These are phyloP conservation scores for Acanthornis magna DNA, from an alignment of 2,797 vertebrate genomes.

Conservation along the genomic window DNA sequence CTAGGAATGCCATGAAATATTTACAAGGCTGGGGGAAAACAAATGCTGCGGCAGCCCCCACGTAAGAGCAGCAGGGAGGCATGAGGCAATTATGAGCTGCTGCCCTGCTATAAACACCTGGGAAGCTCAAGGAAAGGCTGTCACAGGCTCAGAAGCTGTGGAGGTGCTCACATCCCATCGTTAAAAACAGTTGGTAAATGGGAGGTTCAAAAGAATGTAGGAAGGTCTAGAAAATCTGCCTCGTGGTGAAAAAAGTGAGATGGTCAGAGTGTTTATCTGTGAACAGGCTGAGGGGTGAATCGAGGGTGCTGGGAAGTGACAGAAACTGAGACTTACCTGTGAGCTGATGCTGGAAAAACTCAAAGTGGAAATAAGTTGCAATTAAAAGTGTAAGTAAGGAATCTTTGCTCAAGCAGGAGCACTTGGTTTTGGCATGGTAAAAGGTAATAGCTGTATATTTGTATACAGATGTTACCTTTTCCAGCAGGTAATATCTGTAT, in stretches of 20 bases:
- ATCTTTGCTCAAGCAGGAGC: background rate
- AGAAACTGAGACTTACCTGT: background rate
- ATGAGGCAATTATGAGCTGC: background rate
- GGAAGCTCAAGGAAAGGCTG: background rate
- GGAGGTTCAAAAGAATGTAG: background rate
- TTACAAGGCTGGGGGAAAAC: background rate
- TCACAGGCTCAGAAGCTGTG: background rate
- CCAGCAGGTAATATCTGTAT: background rate
- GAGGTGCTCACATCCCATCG: background rate
- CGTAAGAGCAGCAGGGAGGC: background rate
- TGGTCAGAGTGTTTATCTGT: background rate
- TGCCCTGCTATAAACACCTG: background rate
- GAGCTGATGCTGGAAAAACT: background rate
- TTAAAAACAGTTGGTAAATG: background rate
- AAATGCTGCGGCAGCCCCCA: background rate
- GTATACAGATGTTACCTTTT: background rate
- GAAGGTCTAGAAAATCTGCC: background rate
- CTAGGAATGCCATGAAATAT: background rate
- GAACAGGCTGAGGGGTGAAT: background rate
- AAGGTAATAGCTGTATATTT: no score
- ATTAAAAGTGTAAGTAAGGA: background rate
- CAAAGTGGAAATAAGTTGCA: background rate
- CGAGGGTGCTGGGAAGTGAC: background rate
- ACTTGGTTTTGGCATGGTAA: background rate
- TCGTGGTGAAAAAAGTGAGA: background rate